Base-by-base conservation (phyloP, 2,888 invertebrate genomes). In the Eugnorisma glareosa region DNA sequence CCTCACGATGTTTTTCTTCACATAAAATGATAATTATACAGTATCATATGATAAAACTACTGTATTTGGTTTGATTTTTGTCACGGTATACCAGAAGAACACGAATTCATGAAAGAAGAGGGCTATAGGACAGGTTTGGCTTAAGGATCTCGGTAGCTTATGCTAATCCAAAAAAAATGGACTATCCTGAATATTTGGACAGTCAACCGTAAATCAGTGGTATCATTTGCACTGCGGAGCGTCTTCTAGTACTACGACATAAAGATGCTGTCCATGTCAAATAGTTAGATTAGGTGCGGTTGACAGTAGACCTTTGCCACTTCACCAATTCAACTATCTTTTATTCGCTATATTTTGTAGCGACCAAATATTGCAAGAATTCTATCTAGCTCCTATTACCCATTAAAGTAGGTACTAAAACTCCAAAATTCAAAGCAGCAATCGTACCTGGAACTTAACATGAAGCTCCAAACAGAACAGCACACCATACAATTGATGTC, bases 401-500 rank as follows among this genome's bases (percentile, higher is more conserved):
- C 31, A 31, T 31, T 11, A n/a, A 37, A 37, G 6, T 10, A 45
- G 11, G 1, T 31, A 45, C 51, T 54, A 13, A 64, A 64, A 8
- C n/a, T 73, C 37, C 1, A 63, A 77, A 54, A 73, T 77, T n/a
- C 8, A 77, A 45, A 7, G 31, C 21, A 21, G n/a, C n/a, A 37
- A 54, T 73, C 31, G 1, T 40, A 11, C 5, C 6, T 24, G 31
- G 37, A 37, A 43, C 28, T 15, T 0, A 45, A 57, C n/a, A 48
- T 78, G 21, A 45, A 63, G 80, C 43, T 15, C 11, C 21, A 31
- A n/a, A 40, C 28, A 31, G 45, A 63, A 37, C 40, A 73, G 40
- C 24, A 1, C 40, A 43, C 21, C 28, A 31, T 37, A 45, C 77
- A 35, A 24, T 78, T 77, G n/a, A 35, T 78, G 43, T 77, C 15